phyloP scores from a whole-genome alignment of 2,888 invertebrate species.

The Minunthozetes semirufus region DNA sequence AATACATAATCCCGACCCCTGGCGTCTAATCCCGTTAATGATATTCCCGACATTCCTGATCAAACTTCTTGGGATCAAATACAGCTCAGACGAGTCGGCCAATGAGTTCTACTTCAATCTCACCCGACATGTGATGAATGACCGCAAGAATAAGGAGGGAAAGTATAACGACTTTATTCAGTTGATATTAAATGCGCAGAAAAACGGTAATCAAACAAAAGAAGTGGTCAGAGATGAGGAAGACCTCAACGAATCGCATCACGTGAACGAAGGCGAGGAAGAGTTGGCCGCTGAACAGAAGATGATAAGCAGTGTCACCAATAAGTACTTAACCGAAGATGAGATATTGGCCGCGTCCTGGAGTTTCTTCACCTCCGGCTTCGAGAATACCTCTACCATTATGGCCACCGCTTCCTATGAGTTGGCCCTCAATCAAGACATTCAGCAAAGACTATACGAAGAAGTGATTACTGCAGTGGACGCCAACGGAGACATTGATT shows the following conservation, averaged over 20 bases:
- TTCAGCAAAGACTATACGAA: constrained; percentile 51
- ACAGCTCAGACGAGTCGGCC: background rate
- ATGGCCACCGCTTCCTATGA: constrained; percentile 56
- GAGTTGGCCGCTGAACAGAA: constrained; percentile 42
- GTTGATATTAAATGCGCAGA: constrained; percentile 3
- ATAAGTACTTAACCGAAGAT: constrained; percentile 30
- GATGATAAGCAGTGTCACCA: background rate
- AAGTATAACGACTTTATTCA: constrained; percentile 20
- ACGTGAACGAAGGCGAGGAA: background rate
- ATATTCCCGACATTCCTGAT: no score
- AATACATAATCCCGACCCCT: no score
- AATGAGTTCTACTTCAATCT: background rate
- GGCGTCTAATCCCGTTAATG: background rate
- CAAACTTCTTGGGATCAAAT: background rate
- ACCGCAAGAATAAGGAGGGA: background rate
- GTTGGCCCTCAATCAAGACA: constrained; percentile 53
- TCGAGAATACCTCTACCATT: constrained; percentile 59
- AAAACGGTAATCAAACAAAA: background rate
- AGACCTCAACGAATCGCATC: background rate
- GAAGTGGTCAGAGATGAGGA: no score
- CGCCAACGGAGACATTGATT: background rate
- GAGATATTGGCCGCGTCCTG: constrained; percentile 52
- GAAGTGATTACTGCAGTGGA: background rate
- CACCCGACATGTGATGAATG: background rate
- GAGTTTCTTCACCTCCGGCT: constrained; percentile 59